These are phyloP conservation scores for Fukomys damarensis DNA, from an alignment of 2,113 vertebrate genomes.

Conservation along the genomic window DNA sequence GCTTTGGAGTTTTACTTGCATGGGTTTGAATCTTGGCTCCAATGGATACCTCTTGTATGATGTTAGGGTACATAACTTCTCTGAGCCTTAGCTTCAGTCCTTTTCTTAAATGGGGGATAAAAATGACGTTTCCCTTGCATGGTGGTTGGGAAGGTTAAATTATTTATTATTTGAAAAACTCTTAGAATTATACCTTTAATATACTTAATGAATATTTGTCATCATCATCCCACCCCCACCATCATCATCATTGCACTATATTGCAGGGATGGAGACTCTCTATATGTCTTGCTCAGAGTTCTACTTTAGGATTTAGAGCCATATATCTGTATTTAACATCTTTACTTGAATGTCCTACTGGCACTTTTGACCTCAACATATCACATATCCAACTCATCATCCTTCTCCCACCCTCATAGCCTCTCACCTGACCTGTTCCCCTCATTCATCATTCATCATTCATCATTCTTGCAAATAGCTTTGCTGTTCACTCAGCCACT, in stretches of 20 bases:
- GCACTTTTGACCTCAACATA: slow-evolving; percentile 1
- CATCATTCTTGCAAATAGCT: background rate
- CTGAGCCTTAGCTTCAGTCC: background rate
- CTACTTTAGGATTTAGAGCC: background rate
- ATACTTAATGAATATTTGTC: slow-evolving; percentile 2
- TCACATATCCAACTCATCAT: background rate
- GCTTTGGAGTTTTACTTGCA: background rate
- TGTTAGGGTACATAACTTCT: background rate
- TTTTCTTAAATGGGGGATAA: background rate
- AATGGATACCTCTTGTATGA: background rate
- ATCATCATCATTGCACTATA: background rate
- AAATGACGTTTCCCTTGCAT: background rate
- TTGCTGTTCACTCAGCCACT: background rate
- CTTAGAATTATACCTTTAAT: background rate
- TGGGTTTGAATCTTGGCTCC: slow-evolving; percentile 1
- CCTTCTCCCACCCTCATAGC: background rate
- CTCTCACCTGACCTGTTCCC: background rate
- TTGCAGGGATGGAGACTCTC: background rate
- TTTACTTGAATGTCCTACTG: background rate
- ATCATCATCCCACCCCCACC: background rate
- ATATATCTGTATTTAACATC: slow-evolving; percentile 31
- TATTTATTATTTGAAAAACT: slow-evolving; percentile 40
- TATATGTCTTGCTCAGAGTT: background rate
- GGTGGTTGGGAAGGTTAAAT: slow-evolving; percentile 22
- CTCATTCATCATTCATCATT: background rate